Base-by-base conservation (phyloP, 2,113 vertebrate species). In the Dendrocopos noguchii region DNA sequence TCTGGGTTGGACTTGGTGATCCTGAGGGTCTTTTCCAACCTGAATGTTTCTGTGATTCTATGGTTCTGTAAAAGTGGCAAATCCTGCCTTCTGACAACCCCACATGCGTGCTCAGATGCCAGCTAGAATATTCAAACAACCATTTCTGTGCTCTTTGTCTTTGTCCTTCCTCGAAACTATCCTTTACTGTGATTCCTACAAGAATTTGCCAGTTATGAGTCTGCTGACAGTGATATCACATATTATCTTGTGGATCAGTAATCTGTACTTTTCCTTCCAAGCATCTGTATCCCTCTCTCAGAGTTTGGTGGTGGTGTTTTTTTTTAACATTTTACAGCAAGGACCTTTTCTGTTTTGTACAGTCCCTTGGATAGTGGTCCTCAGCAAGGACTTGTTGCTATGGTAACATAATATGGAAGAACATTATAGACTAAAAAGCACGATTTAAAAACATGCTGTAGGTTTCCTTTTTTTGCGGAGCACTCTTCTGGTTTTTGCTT, bases 311-410 rank as follows among this genome's bases (percentile, higher is more conserved):
- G 18, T 47, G 9, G 18, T 47, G 16, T 47, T 47, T 52, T 52
- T 24, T 59, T 77, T 8, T 44, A 6, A 55, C 14, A 42, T 65
- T 83, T 88, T 61, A 18, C 25, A 65, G 12, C 0, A 0, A 90
- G 57, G 44, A 34, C 33, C 33, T 20, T 31, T 82, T 59, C 55
- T 85, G 46, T 4, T 95, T 29, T 20, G 31, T 4, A 10, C 24
- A 36, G 78, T 76, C 79, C 59, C 77, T 76, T 36, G 71, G 55
- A 59, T 44, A 64, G 65, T 52, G 42, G n/a, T 73, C 71, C 63
- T 50, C 50, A 80, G 74, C 65, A 46, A 66, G 36, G 22, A 16
- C 81, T 87, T 52, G 64, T 94, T 95, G 42, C 91, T 90, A 87
- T 74, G 67, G 92, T 42, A 87, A 92, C 78, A 47, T 60, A 91